Percentiles rank a stretch among this genome's conserved stretches.
Conservation (phyloP, 2,113 vertebrate species). For the Bujurquina vittata region DNA sequence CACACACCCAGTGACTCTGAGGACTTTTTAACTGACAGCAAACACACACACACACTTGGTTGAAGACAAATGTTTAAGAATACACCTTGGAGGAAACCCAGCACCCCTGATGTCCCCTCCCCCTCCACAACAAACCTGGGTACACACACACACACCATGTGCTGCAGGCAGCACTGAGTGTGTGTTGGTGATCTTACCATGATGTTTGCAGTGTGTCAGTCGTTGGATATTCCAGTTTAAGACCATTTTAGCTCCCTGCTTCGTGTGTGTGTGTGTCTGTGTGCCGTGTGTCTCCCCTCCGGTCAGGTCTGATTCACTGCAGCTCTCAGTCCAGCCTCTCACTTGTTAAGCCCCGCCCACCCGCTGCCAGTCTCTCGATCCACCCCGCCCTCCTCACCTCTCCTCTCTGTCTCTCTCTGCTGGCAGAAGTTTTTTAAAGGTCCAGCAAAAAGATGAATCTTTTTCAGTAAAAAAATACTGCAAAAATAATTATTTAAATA, state of each 20-base stretch:
- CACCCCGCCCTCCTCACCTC: not conserved
- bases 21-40: not conserved
- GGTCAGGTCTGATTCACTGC: constrained; percentile 55
- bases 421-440: constrained; percentile 15
- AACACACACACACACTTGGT: constrained; percentile 12
- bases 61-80: constrained; percentile 1
- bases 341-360: constrained; percentile 64
- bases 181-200: constrained; percentile 68
- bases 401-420: constrained; percentile 36
- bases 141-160: not conserved
- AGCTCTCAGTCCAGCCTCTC: constrained; percentile 50
- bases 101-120: constrained; percentile 28
- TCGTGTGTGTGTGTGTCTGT: not conserved
- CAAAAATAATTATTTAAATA: not conserved
- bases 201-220: constrained; percentile 26
- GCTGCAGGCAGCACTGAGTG: not conserved
- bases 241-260: constrained; percentile 55
- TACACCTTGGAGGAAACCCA: constrained; percentile 21
- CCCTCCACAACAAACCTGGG: not conserved
- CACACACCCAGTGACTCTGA: not conserved
- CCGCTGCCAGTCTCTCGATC: constrained; percentile 32
- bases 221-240: constrained; percentile 18
- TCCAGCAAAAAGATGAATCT: not conserved
- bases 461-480: not conserved
- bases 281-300: not conserved